Conservation (phyloP, 2,888 invertebrate species). For the Rhaphigaster nebulosa region DNA sequence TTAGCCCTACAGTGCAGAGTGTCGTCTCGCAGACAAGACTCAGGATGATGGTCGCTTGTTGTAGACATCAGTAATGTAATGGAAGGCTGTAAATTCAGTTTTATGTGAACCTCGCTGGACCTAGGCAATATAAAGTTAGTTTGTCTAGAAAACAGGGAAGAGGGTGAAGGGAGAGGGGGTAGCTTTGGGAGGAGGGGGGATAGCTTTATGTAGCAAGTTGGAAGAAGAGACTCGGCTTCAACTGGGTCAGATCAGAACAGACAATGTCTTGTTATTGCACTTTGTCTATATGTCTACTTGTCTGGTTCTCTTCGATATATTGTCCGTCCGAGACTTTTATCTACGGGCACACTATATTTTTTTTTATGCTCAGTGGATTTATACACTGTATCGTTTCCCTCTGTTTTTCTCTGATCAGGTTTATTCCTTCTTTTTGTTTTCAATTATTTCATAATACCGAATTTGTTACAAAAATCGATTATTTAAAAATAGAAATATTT, state of each 20-base stretch:
- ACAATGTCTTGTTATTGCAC: constrained; percentile 61
- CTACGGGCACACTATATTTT: not conserved
- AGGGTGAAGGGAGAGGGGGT: too few relatives aligned
- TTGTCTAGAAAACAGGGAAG: constrained; percentile 51
- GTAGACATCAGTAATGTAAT: constrained; percentile 51
- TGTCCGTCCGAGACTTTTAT: constrained; percentile 51
- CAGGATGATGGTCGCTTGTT: not conserved
- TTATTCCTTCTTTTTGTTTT: not conserved
- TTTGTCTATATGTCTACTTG: constrained; percentile 59
- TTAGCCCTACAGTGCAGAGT: not conserved
- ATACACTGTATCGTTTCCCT: not conserved
- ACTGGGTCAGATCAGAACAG: constrained; percentile 59
- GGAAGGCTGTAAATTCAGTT: constrained; percentile 54
- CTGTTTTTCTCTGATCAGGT: not conserved
- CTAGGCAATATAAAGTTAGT: constrained; percentile 59
- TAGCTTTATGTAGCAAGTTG: constrained; percentile 57
- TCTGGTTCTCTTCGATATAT: constrained; percentile 53
- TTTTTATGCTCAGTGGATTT: not conserved
- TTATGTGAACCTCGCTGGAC: constrained; percentile 52
- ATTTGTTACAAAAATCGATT: not conserved
- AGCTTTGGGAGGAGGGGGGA: not conserved
- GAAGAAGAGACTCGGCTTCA: not conserved
- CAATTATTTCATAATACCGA: not conserved
- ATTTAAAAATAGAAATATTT: too few relatives aligned
- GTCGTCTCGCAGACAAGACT: not conserved